Evolutionary conservation across 2,797 vertebrate species (phyloP), one percentile per base, ranked within the genome.

Genomic region (Rachycentron canadum): DNA sequence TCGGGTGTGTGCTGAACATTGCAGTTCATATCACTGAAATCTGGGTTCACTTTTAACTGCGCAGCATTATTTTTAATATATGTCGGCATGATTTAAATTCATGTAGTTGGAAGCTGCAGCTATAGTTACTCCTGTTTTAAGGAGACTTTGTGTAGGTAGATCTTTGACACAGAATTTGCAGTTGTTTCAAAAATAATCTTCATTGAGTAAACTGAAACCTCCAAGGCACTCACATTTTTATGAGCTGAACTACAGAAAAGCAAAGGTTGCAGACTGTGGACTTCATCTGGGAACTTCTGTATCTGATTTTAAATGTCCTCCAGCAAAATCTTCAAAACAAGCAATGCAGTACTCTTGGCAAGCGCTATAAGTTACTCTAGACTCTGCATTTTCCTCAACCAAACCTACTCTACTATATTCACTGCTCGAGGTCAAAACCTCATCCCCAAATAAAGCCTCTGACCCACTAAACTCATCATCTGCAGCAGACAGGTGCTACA

Each of bases 241-340:
- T 47, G 59, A 69, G 63, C 28, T 21, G 52, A n/a, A 68, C 16
- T 8, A 17, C 21, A 45, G 69, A 52, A 23, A 25, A 34, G 40
- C 59, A 43, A 67, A 32, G 25, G 52, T 40, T 3, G 7, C 69
- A 49, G 53, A 59, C 69, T 21, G 17, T n/a, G 25, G 55, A 36
- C 49, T 49, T 45, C 23, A 59, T 26, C 67, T 17, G 55, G 28
- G 38, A 76, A 59, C 67, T 5, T 36, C 47, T 53, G 32, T 49
- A 38, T 64, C 53, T 61, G 41, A 68, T 64, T 72, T 38, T 36
- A 21, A 68, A 78, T 57, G 49, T 62, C 69, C 55, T 76, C 25
- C 2, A 3, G 64, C 60, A 49, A 77, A 73, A 53, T 57, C 30
- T 55, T 79, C 69, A 73, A 56, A 74, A 41, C 61, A 78, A 78